Conservation (phyloP, 1,140 invertebrate species). For the Neodiprion fabricii region DNA sequence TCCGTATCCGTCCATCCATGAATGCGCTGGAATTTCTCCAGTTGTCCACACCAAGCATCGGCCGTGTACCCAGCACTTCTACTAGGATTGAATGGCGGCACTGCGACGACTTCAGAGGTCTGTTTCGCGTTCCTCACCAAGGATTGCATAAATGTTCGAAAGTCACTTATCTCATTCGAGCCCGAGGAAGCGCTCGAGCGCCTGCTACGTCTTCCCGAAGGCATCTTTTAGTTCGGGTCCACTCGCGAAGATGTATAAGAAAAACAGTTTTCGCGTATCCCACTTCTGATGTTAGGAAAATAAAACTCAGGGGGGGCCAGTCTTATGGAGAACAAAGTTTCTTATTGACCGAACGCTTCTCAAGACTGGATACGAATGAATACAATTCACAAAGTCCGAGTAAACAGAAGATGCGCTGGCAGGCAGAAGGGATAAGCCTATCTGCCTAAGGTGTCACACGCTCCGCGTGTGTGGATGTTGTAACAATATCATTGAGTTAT, state of each 20-base stretch:
- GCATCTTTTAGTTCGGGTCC: not conserved
- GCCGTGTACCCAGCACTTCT: not conserved
- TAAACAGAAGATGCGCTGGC: no score
- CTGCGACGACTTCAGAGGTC: not conserved
- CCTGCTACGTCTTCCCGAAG: not conserved
- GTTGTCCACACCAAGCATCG: not conserved
- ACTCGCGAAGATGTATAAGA: not conserved
- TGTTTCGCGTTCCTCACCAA: not conserved
- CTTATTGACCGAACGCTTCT: not conserved
- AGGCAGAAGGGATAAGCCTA: no score
- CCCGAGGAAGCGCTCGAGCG: not conserved
- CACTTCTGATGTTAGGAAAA: conserved; percentile 7
- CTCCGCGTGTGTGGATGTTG: no score
- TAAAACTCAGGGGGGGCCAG: not conserved
- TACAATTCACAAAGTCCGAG: no score
- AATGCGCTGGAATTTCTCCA: not conserved
- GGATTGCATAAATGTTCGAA: not conserved
- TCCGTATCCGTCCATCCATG: conserved; percentile 3
- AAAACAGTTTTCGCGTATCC: conserved; percentile 2
- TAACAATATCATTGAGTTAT: no score
- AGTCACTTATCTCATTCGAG: not conserved
- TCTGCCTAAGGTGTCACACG: no score
- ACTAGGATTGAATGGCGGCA: not conserved
- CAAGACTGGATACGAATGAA: no score
- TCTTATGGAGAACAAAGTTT: not conserved